Base-by-base conservation (phyloP, 2,113 vertebrate genomes). In the Gallinago undulata region DNA sequence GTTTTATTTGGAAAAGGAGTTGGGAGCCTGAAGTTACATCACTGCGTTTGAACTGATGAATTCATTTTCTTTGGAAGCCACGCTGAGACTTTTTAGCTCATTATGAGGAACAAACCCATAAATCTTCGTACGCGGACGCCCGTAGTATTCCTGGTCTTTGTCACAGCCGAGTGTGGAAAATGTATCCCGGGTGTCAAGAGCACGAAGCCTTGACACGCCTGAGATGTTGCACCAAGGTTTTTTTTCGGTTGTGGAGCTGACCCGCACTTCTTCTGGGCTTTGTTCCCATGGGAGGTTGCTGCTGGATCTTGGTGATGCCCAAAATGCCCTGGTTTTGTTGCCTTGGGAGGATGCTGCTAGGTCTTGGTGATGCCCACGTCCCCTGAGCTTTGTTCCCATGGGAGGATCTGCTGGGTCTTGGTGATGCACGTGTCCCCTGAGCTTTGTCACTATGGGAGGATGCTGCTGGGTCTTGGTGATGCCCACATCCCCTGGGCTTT, bases 1-100 rank as follows among this genome's bases (percentile, higher is more conserved):
- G 84, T 94, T 97, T 97, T 95, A 62, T 96, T 96, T 98, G 93
- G 90, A 95, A 92, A 95, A 95, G 75, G 89, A 94, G 81, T 25
- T 74, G 60, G 69, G 91, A 97, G 83, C 90, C 84, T 94, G 91
- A 79, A 89, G 95, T 94, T 96, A 96, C 88, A 92, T 96, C 93
- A 91, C 93, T 66, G 81, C 11, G 13, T 70, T 95, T 90, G 83
- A 95, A 92, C 73, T 80, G 83, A 79, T 89, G 83, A 93, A 94
- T 96, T 95, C 43, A 75, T 95, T 97, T 96, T 67, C 85, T 97
- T 96, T 96, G 96, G 92, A 96, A 97, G 89, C 67, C 4, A 2
- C 78, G 81, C 89, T 88, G 82, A 96, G 84, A 84, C 81, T 90
- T 97, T 89, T 51, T 83, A 93, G 92, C 76, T 93, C 87, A 84